These are phyloP conservation scores for Triplophysa tibetana DNA, from an alignment of 2,113 vertebrate genomes.

Conservation along the genomic window DNA sequence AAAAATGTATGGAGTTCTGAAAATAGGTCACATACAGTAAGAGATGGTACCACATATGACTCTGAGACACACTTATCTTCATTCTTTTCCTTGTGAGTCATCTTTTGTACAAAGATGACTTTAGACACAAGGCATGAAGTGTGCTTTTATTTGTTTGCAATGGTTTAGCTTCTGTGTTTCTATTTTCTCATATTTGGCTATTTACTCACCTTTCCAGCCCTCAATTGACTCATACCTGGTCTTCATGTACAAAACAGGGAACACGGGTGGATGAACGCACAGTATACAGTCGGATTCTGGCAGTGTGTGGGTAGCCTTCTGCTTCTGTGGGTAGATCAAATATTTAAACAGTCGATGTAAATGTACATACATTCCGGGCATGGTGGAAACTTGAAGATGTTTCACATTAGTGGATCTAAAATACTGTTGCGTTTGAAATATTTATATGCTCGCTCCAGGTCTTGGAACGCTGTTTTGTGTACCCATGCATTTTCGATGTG, in stretches of 20 bases:
- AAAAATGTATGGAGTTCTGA: conserved; percentile 35
- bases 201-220: not conserved
- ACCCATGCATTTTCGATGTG: too few species aligned
- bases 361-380: not conserved
- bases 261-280: not conserved
- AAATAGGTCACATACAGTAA: conserved; percentile 8
- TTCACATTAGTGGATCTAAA: too few species aligned
- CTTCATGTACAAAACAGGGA: not conserved
- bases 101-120: not conserved
- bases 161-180: not conserved
- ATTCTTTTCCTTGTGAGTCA: not conserved
- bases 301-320: not conserved
- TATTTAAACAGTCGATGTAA: not conserved
- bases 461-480: too few species aligned
- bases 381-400: not conserved
- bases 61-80: conserved; percentile 1
- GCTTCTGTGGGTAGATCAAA: not conserved
- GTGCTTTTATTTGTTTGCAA: not conserved
- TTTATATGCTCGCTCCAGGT: too few species aligned
- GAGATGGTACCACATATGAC: conserved; percentile 35
- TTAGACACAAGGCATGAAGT: not conserved
- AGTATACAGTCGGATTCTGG: not conserved
- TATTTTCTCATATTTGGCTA: not conserved
- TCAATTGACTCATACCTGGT: not conserved
- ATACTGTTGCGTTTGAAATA: too few species aligned